phyloP scores from a whole-genome alignment of 2,113 vertebrate genomes.

The Columbina picui region DNA sequence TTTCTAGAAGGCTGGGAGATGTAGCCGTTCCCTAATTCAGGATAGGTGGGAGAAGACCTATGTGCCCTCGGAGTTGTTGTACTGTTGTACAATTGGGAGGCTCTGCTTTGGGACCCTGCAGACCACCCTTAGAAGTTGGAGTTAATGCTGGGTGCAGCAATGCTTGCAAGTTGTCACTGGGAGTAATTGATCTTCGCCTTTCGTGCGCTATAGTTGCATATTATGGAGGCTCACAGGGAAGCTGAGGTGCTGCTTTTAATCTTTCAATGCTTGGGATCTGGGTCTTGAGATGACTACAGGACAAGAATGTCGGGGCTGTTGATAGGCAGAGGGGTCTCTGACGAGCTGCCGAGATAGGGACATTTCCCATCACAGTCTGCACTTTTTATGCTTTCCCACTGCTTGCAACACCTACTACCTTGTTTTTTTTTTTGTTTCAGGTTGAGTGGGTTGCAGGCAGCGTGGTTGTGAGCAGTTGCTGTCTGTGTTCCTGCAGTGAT shows the following conservation, averaged over 20 bases:
- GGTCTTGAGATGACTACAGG: background rate
- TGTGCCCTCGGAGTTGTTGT: background rate
- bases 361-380: background rate
- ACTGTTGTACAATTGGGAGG: background rate
- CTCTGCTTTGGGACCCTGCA: background rate
- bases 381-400: background rate
- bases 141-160: background rate
- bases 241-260: background rate
- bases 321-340: background rate
- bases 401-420: background rate
- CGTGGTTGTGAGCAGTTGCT: background rate
- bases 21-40: background rate
- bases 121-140: background rate
- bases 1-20: background rate
- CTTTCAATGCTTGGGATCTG: background rate
- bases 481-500: constrained; percentile 27
- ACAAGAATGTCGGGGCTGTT: background rate
- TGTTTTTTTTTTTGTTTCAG: background rate
- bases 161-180: background rate
- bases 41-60: background rate
- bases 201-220: background rate
- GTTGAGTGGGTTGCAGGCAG: constrained; percentile 23
- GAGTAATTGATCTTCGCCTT: background rate
- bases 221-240: background rate
- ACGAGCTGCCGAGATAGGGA: accelerated